Evolutionary conservation across 2,797 vertebrate species (phyloP), one percentile per base, ranked within the genome.

Genomic region (Rhinichthys osculus): DNA sequence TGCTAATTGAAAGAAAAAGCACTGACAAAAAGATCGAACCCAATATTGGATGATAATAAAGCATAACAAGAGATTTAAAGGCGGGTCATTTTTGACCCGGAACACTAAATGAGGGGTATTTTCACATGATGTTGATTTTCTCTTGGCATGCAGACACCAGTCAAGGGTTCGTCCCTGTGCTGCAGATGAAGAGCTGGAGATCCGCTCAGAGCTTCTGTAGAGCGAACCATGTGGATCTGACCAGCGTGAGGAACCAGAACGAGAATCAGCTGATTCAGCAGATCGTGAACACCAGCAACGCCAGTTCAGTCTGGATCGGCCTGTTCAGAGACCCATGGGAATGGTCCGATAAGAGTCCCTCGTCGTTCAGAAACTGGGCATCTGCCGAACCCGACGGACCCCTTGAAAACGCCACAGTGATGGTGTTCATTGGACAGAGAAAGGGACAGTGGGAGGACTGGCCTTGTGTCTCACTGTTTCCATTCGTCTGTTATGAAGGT

Each of bases 241-340:
- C 9, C 73, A 52, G 47, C 10, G 73, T 76, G 17, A 76, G 47
- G 47, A 76, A 13, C 47, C 47, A 13, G 27, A 21, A 3, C 0
- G 30, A 76, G 47, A 54, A 35, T 3, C 73, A 23, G 47, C 73
- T 13, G 47, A 78, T 78, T n/a, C 30, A 78, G 52, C 30, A 59
- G 33, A 0, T n/a, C 33, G 2, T 57, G 21, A 59, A n/a, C 19
- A 8, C 11, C 23, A 23, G 2, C 7, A 7, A 19, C 5, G 19
- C 5, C 10, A 23, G 4, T 77, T 52, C 50, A 13, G 4, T 3
- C 72, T 76, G 72, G 72, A 23, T 76, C 5, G 72, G 72, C 17
- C 73, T 76, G 30, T 76, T 76, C 47, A 76, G 73, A 76, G 47
- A 76, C 16, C 10, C 30, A 2, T 76, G 47, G 50, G 74, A 78